Base-by-base conservation (phyloP, 2,113 vertebrate species). In the Rhinopomastus cyanomelas region DNA sequence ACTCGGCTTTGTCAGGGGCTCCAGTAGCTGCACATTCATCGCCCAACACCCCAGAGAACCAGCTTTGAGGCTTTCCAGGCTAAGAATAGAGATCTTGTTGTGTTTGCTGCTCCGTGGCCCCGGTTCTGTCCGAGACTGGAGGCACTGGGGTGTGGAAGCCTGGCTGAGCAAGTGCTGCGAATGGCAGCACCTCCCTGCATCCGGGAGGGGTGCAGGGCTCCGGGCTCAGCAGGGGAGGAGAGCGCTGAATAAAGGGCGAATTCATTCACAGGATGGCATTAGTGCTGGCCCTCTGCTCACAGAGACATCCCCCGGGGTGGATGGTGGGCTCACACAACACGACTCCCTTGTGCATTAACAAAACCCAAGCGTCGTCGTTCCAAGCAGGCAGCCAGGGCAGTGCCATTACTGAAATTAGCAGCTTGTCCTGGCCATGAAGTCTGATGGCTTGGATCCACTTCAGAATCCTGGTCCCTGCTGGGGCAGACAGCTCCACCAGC, bases 181-280 rank as follows among this genome's bases (percentile, higher is more conserved):
- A 72, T 9, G 19, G 77, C 86, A 88, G 90, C 59, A 60, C 74
- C 82, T 69, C 5, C 3, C 8, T 9, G 44, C 0, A 48, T 73
- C 92, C 69, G 80, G 4, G 81, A 94, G 79, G 10, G 1, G 64
- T 18, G 65, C 64, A 32, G 62, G 52, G 64, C 69, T 65, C 46
- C 21, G 2, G 2, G 23, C 60, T 57, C 94, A 60, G 90, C 93
- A 92, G 88, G 93, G 81, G 46, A 37, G 69, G 37, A 37, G 26
- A 61, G 57, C 3, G 2, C 4, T 16, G 62, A 87, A 95, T 92
- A 95, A 95, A 90, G 80, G 55, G 26, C 0, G 23, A 79, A 95
- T 92, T 91, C 90, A 94, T 94, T 64, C 85, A 59, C 83, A 88
- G 90, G 88, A 84, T 42, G 62, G 90, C 77, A 86, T 93, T 92